Evolutionary conservation across 2,888 invertebrate genomes (phyloP).

Genomic region (Cartodere bifasciata): DNA sequence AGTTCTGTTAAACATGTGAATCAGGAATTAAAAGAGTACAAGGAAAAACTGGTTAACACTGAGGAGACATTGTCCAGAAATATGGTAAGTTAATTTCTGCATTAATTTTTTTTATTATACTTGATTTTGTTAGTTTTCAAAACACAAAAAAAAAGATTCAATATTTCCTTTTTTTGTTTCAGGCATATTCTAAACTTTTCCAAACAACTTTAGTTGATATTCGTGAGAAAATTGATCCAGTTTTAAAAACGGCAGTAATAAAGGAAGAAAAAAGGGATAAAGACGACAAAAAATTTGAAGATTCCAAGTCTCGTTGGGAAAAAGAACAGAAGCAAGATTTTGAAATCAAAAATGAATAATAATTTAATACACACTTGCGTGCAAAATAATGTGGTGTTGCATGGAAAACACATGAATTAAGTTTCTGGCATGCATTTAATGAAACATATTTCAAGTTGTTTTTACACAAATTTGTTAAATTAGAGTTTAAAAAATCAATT

Average conservation of each 20-base stretch:
- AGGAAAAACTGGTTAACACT: conserved; percentile 42
- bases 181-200: conserved; percentile 57
- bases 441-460: too few species aligned
- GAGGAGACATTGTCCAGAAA: conserved; percentile 44
- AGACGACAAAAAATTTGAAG: conserved; percentile 25
- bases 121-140: conserved; percentile 5
- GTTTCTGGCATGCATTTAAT: too few species aligned
- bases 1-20: conserved; percentile 45
- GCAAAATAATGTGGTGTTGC: too few species aligned
- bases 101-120: conserved; percentile 3
- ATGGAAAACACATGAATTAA: too few species aligned
- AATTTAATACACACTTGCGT: too few species aligned
- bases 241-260: conserved; percentile 29
- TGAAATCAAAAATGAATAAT: conserved; percentile 19
- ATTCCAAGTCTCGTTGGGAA: conserved; percentile 28
- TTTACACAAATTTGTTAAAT: too few species aligned
- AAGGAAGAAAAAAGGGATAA: conserved; percentile 25
- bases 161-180: conserved; percentile 20
- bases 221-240: conserved; percentile 47
- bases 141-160: conserved; percentile 4
- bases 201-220: conserved; percentile 51
- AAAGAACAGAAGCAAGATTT: too few species aligned
- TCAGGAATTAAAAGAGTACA: conserved; percentile 47
- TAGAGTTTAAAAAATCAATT: too few species aligned
- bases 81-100: conserved; percentile 35